Conservation (phyloP, 1,140 invertebrate genomes). For the Lordiphosa collinella region DNA sequence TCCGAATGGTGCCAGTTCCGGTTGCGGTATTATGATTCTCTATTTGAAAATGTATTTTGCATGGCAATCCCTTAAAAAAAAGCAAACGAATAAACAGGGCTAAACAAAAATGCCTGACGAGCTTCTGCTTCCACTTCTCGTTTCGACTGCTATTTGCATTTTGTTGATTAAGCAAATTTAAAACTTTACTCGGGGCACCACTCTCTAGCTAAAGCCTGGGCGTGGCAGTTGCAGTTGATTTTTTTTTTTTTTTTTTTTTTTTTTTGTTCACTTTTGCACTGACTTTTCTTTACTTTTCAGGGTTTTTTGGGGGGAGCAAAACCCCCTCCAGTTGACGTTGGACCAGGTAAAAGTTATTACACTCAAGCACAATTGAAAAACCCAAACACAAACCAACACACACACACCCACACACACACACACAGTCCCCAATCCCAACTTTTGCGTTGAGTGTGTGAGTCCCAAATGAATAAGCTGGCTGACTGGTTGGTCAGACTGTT, state of each 20-base stretch:
- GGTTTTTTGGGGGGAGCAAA: constrained; percentile 30
- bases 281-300: constrained; percentile 37
- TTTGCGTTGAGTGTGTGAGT: constrained; percentile 2
- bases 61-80: too few species aligned
- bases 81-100: too few species aligned
- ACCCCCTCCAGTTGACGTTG: background rate
- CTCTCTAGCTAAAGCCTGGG: constrained; percentile 3
- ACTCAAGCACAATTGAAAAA: constrained; percentile 8
- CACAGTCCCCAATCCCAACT: background rate
- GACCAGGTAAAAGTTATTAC: constrained; percentile 11
- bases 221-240: constrained; percentile 5
- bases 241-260: constrained; percentile 7
- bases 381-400: background rate
- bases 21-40: too few species aligned
- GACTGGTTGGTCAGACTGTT: constrained; percentile 11
- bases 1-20: too few species aligned
- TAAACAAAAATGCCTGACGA: too few species aligned
- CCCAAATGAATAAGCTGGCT: constrained; percentile 5
- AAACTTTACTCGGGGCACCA: constrained; percentile 28
- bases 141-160: constrained; percentile 31
- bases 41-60: too few species aligned
- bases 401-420: background rate
- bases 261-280: constrained; percentile 13
- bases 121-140: constrained; percentile 13
- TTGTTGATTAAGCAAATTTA: constrained; percentile 56